Base-by-base conservation (phyloP, 2,797 vertebrate genomes). In the Hippopotamyrus pictus region DNA sequence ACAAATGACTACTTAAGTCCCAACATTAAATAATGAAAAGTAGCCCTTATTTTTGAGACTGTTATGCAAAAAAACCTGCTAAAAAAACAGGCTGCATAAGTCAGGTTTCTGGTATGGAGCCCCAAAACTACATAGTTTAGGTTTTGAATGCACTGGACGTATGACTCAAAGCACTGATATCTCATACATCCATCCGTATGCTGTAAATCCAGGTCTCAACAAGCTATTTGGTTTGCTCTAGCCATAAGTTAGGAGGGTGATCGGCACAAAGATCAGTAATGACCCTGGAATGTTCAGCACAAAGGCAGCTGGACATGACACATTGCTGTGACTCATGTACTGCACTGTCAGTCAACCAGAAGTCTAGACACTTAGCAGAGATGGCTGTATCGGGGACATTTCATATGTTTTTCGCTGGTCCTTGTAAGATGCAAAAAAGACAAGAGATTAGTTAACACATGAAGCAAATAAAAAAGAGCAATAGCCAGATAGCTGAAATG, bases 251-350 rank as follows among this genome's bases (percentile, higher is more conserved):
- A 41, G 37, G 19, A 82, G 76, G 37, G 76, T n/a, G 76, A 82
- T 46, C 41, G 3, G 76, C 11, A 82, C 8, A 46, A 82, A 82
- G 76, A 46, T 44, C 37, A 86, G 84, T 9, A 85, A 22, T 25
- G 82, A 48, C 82, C 82, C 22, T 19, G 11, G 82, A 51, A 51
- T 25, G 46, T 85, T 25, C 48, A 50, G 41, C 46, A 84, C 46
- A 51, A n/a, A 86, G 25, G 46, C 46, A 53, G 83, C 5, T 12
- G 48, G 51, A 46, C 19, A 29, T 86, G 50, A 86, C 51, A 53
- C 46, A 86, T 37, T 51, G 84, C 84, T 82, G 51, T 86, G 84
- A 86, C 84, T 86, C 84, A 86, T 48, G 48, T 53, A 29, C 84
- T 54, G 48, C 29, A 51, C 76, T 82, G 76, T 44, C 41, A 46